A percentile compares a stretch with the other conserved stretches of the same genome.
Evolutionary conservation across 2,888 invertebrate species (phyloP).

Genomic region (Cinara cedri): DNA sequence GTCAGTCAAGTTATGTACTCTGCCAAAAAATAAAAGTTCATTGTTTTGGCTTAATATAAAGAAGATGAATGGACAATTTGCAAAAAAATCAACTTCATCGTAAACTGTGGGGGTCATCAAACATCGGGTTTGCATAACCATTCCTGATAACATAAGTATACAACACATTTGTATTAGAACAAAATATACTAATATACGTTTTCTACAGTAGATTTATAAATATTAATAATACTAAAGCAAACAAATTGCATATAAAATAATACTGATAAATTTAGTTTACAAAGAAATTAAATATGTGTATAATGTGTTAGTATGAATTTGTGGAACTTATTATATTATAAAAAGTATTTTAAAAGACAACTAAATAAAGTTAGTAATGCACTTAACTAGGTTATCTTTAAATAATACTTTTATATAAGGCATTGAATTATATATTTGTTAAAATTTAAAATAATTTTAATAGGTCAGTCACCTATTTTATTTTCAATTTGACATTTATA

Average conservation of each 20-base stretch:
- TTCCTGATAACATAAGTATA: slow-evolving; percentile 50
- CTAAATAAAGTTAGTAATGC: no score
- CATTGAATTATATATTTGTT: no score
- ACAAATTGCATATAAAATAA: not conserved
- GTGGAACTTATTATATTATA: no score
- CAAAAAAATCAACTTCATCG: slow-evolving; percentile 59
- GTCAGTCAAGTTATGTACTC: slow-evolving; percentile 22
- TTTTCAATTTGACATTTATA: no score
- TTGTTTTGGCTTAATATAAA: slow-evolving; percentile 44
- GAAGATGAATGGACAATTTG: slow-evolving; percentile 61
- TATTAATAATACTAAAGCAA: not conserved
- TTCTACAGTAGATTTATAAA: not conserved
- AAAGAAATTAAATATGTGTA: not conserved
- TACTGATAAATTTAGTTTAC: not conserved
- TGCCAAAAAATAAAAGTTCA: slow-evolving; percentile 44
- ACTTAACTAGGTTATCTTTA: no score
- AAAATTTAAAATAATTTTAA: no score
- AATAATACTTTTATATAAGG: no score
- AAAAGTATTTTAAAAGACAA: no score
- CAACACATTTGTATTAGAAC: slow-evolving; percentile 38
- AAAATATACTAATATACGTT: not conserved
- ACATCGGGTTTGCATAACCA: slow-evolving; percentile 38
- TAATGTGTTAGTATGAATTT: no score
- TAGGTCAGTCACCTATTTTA: no score
- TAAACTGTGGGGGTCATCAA: slow-evolving; percentile 16